Evolutionary conservation across 2,113 vertebrate species (phyloP).

Genomic region (Petrocephalus zakoni): DNA sequence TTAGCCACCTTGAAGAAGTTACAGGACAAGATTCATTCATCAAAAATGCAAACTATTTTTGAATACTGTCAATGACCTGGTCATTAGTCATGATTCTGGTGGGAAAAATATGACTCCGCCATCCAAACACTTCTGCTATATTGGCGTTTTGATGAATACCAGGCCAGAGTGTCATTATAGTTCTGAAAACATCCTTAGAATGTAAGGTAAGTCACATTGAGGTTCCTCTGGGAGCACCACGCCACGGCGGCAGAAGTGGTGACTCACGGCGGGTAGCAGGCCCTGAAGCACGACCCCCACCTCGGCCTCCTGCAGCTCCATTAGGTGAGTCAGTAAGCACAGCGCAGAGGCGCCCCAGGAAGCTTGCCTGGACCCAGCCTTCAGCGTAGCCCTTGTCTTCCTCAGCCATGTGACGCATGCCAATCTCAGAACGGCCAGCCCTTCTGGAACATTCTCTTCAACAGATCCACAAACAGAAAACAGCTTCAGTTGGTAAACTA

Average conservation of each 20-base stretch:
- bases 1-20: not conserved
- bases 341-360: slow-evolving; percentile 36
- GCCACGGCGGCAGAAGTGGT: not conserved
- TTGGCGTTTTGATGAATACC: not conserved
- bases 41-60: not conserved
- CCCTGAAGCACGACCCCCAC: slow-evolving; percentile 30
- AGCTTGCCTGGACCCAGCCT: not conserved
- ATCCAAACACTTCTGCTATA: not conserved
- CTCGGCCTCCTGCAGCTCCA: slow-evolving; percentile 49
- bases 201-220: not conserved
- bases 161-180: not conserved
- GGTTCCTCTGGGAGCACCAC: not conserved
- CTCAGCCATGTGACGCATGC: slow-evolving; percentile 43
- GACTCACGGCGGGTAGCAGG: slow-evolving; percentile 41
- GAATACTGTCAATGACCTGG: not conserved
- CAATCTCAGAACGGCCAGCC: slow-evolving; percentile 30
- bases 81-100: not conserved
- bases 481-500: not conserved
- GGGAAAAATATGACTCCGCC: not conserved
- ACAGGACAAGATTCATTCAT: not conserved
- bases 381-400: slow-evolving; percentile 1
- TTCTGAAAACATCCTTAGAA: not conserved
- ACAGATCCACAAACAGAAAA: not conserved
- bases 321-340: slow-evolving; percentile 42
- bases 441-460: slow-evolving; percentile 8